A percentile compares a stretch with the other conserved stretches of the same genome.
phyloP scores from a whole-genome alignment of 2,113 vertebrate genomes.

The Maccullochella peelii region DNA sequence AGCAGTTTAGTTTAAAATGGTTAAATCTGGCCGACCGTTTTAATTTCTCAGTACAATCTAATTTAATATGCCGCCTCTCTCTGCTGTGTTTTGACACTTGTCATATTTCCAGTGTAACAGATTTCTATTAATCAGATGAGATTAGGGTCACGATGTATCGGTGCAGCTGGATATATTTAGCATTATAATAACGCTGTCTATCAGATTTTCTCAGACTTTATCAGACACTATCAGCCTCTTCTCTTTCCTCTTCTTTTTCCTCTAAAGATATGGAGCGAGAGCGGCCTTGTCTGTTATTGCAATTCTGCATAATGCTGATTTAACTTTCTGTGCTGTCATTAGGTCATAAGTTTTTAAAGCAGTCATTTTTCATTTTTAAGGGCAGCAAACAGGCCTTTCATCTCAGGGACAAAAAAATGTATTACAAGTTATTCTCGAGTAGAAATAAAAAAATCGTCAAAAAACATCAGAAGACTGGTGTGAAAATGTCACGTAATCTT shows the following conservation, averaged over 20 bases:
- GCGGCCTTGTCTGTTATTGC: neutral
- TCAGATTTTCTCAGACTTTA: conserved; percentile 78
- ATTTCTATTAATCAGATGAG: conserved; percentile 76
- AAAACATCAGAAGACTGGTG: neutral
- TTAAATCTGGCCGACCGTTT: neutral
- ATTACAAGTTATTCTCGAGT: neutral
- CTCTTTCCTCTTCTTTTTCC: conserved; percentile 62
- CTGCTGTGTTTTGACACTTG: neutral
- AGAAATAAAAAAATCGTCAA: neutral
- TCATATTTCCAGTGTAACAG: conserved; percentile 29
- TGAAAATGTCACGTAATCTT: neutral
- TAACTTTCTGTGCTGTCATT: neutral
- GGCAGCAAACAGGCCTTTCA: neutral
- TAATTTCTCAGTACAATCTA: neutral
- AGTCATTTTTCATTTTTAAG: neutral
- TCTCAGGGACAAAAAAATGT: neutral
- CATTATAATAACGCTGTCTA: conserved; percentile 59
- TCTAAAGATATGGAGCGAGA: conserved; percentile 54
- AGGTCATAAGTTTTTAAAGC: neutral
- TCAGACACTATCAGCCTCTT: conserved; percentile 62
- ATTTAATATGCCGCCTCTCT: neutral
- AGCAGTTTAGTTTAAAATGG: neutral
- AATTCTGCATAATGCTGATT: neutral
- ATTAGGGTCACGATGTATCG: conserved; percentile 30
- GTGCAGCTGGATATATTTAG: conserved; percentile 59